Evolutionary conservation across 2,888 invertebrate genomes (phyloP).

Genomic region (Sericinus montela): DNA sequence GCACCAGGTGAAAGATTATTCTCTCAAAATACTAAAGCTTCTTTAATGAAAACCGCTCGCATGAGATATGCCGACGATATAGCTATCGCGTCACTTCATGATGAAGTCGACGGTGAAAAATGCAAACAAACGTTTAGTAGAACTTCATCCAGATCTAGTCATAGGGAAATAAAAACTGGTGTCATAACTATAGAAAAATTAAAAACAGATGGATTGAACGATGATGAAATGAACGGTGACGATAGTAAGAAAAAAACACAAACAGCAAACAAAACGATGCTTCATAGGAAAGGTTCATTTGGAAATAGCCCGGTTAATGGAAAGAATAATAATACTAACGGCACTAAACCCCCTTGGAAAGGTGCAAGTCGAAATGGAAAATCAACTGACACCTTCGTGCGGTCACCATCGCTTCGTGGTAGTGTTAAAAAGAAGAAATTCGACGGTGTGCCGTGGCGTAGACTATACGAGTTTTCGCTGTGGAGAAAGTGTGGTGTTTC

Average conservation of each 20-base stretch:
- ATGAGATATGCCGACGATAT: slow-evolving; percentile 79
- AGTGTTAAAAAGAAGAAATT: slow-evolving; percentile 62
- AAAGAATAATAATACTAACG: slow-evolving; percentile 42
- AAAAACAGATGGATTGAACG: slow-evolving; percentile 61
- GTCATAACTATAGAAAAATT: slow-evolving; percentile 74
- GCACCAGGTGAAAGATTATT: slow-evolving; percentile 76
- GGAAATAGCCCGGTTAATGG: slow-evolving; percentile 49
- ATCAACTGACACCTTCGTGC: slow-evolving; percentile 53
- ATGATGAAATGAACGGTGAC: slow-evolving; percentile 59
- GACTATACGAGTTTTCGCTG: slow-evolving; percentile 76
- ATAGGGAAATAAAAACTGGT: slow-evolving; percentile 63
- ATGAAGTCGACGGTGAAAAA: slow-evolving; percentile 69
- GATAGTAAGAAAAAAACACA: slow-evolving; percentile 60
- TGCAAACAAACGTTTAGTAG: slow-evolving; percentile 54
- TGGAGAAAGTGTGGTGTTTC: slow-evolving; percentile 74
- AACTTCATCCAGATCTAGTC: slow-evolving; percentile 61
- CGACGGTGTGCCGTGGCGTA: slow-evolving; percentile 74
- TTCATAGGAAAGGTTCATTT: slow-evolving; percentile 53
- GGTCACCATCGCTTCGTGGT: slow-evolving; percentile 61
- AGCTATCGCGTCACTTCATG: slow-evolving; percentile 47
- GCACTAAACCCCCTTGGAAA: slow-evolving; percentile 70
- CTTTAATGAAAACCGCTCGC: slow-evolving; percentile 79
- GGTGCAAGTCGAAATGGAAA: slow-evolving; percentile 57
- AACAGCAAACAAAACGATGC: slow-evolving; percentile 40
- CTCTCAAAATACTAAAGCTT: slow-evolving; percentile 79